Conservation (phyloP, 2,888 invertebrate species). For the Encarsia formosa region DNA sequence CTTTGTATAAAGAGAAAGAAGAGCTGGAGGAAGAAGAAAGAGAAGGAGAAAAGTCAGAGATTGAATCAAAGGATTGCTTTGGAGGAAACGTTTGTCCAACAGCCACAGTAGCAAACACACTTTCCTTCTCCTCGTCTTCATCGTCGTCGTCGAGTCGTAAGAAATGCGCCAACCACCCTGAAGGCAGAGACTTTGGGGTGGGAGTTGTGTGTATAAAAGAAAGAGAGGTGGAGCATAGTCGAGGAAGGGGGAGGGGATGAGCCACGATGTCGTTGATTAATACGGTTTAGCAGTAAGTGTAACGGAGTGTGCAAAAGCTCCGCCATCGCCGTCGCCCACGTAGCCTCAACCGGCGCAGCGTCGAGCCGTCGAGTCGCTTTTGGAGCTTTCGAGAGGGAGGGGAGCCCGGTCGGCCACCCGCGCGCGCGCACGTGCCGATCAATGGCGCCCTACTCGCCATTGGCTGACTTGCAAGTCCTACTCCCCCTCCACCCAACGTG, state of each 20-base stretch:
- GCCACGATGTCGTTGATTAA: constrained; percentile 53
- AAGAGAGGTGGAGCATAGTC: constrained; percentile 5
- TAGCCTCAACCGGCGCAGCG: constrained; percentile 16
- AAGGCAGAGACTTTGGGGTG: background rate
- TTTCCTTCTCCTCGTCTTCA: no score
- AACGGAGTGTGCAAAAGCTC: constrained; percentile 51
- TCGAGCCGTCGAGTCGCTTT: constrained; percentile 21
- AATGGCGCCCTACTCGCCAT: constrained; percentile 49
- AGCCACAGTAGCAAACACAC: no score
- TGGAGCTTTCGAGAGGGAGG: background rate
- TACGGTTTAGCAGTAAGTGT: constrained; percentile 53
- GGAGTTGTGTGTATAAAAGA: background rate
- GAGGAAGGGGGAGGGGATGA: constrained; percentile 35
- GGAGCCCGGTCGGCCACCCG: background rate
- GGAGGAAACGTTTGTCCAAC: no score
- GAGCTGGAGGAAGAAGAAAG: background rate
- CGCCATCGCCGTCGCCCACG: constrained; percentile 26
- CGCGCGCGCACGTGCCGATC: constrained; percentile 50
- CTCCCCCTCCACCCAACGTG: constrained; percentile 18
- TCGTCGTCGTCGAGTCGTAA: no score
- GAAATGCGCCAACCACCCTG: no score
- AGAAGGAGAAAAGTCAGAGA: background rate
- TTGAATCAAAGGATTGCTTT: no score
- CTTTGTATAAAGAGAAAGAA: no score
- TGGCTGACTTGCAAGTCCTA: constrained; percentile 36